Evolutionary conservation across 2,888 invertebrate species (phyloP), one percentile per base, ranked within the genome.

Genomic region (Amblyjoppa proteus): DNA sequence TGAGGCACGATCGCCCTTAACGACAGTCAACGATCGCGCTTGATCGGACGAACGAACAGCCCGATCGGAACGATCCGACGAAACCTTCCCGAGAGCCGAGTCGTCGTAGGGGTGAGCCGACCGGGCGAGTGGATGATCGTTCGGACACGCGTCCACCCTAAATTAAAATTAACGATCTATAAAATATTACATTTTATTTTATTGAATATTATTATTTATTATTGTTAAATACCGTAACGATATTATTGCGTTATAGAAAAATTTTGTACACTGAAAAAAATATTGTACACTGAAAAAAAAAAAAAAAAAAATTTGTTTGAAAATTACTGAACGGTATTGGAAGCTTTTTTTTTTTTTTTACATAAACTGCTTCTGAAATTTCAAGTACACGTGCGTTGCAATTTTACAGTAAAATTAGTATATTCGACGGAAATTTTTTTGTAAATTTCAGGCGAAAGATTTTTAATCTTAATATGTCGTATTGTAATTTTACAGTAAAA

Each of bases 141-240:
- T 93, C 2, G 93, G 93, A 51, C 93, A 93, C 45, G 92, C 91
- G 53, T 93, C 93, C 31, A 92, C 90, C 77, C 93, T 93, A 82
- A 41, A 78, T 87, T 87, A 28, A 3, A 11, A 58, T 28, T 68
- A 38, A 45, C 68, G 51, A 64, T 71, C 34, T 13, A 61, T 56
- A 4, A 20, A 56, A 56, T 9, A 25, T 53, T 16, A n/a, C 1
- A n/a, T 53, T 53, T n/a, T 16, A n/a, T 53, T 53, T 20, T n/a
- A 7, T 20, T 20, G 2, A 25, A 25, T 9, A 25, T 5, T 5
- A n/a, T 20, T 53, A 3, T 2, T 3, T 25, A 25, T 1, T 9
- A 25, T 7, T 20, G 25, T 20, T 2, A 2, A 0, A 7, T 25
- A 20, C 16, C 16, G 16, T 49, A 49, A 49, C 0, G 13, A 13